Evolutionary conservation across 2,113 vertebrate genomes (phyloP), one percentile per base, ranked within the genome.

Genomic region (Phainopepla nitens): DNA sequence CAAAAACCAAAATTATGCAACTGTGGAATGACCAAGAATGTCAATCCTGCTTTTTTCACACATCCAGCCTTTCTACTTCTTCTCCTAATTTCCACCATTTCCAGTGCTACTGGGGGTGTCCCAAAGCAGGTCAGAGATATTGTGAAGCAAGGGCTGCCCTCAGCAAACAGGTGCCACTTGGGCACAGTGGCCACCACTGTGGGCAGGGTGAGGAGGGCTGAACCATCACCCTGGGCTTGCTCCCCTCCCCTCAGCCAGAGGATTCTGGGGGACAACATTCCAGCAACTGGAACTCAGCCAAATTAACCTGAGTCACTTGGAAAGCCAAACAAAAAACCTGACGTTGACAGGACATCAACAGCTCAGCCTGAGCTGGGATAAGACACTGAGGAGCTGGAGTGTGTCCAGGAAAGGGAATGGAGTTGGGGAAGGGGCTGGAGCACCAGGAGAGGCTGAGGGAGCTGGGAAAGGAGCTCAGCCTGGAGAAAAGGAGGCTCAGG

Each of bases 331-430:
- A 42, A 68, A 72, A 68, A 68, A 18, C 6, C 28, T 35, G 51
- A 70, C 14, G 5, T 9, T 54, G 35, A 62, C 0, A 60, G 44
- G 57, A 45, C 28, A 75, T 6, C 50, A 61, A 22, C 28, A 94
- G 28, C 33, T 54, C 29, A 64, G 0, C 2, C 13, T 14, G 6
- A 70, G 66, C 42, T 61, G 24, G 27, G 36, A 7, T 25, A 41
- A 77, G 49, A 47, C 53, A 33, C 1, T 0, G 56, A 47, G 28
- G 7, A 15, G 20, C n/a, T n/a, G 47, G 39, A 69, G 12, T 0
- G 0, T 7, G 24, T 8, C 50, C 23, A 29, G 60, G 0, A 24
- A n/a, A 35, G 8, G 50, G 19, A 73, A 56, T 0, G 0, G 42
- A 24, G 60, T 13, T 75, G 29, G 35, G 29, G 8, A 39, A 44